A percentile compares a stretch with the other conserved stretches of the same genome.
Conservation (phyloP, 1,140 invertebrate species). For the Luehdorfia chinensis region DNA sequence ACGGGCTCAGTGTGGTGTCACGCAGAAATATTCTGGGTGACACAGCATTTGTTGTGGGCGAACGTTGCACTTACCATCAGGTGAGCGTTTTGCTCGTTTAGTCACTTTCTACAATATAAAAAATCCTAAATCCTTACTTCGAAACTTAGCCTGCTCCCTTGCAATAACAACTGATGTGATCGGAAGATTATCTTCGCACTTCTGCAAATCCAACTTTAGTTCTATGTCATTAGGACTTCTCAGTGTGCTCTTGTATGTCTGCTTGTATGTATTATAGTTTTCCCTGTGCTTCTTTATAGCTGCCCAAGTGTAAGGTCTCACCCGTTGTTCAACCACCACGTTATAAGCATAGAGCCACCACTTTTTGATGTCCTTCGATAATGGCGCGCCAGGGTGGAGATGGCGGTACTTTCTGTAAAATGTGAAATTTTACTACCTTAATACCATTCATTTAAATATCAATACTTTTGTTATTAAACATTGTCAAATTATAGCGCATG, state of each 20-base stretch:
- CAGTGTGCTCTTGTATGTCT: conserved; percentile 85
- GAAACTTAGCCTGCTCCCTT: conserved; percentile 87
- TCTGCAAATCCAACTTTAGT: conserved; percentile 84
- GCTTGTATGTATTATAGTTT: conserved; percentile 84
- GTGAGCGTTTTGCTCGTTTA: too few relatives aligned
- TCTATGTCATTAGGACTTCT: conserved; percentile 85
- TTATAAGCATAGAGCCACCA: conserved; percentile 91
- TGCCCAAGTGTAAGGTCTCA: conserved; percentile 86
- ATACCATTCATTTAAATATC: neutral
- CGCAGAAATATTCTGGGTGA: too few relatives aligned
- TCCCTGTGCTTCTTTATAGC: conserved; percentile 83
- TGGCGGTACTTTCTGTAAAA: conserved; percentile 77
- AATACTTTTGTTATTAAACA: too few relatives aligned
- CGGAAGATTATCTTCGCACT: conserved; percentile 85
- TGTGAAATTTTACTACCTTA: too few relatives aligned
- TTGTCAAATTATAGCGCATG: too few relatives aligned
- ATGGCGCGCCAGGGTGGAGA: conserved; percentile 69
- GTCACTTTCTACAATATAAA: too few relatives aligned
- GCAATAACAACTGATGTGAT: conserved; percentile 88
- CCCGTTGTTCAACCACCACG: conserved; percentile 83
- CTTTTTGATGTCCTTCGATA: conserved; percentile 70
- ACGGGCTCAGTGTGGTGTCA: too few relatives aligned
- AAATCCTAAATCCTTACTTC: conserved; percentile 42
- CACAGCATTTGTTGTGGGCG: too few relatives aligned
- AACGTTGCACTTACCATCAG: too few relatives aligned